Evolutionary conservation across 2,113 vertebrate genomes (phyloP), one percentile per base, ranked within the genome.

Genomic region (Rafetus swinhoei): DNA sequence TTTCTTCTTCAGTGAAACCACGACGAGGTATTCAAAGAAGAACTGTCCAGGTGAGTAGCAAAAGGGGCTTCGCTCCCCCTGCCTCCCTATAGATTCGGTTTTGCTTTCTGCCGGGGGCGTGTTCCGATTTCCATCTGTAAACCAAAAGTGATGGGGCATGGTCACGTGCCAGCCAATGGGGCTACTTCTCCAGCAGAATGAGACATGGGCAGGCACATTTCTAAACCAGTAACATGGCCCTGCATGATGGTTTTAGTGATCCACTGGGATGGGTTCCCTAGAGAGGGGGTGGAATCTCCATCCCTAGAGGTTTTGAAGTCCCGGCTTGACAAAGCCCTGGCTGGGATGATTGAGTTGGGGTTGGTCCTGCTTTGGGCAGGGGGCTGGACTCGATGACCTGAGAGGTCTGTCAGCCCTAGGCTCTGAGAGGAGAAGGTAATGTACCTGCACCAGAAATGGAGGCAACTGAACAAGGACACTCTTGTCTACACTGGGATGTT

Each of bases 1-100:
- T 22, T 35, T 97, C 83, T 95, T 98, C 97, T 98, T 99, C 21
- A 99, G 98, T 0, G 99, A 99, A 95, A 99, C 99, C 95, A 99
- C 99, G 77, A 99, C 98, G 86, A 99, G 98, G 90, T 99, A 99
- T 96, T 99, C 99, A 2, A 99, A 99, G 98, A 99, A 99, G 93
- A 99, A 99, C 97, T 99, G 99, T 0, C 99, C 98, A 3, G 98
- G 98, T 35, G 94, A 92, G 14, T 96, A 98, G 88, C 95, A 72
- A 77, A 94, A 4, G 0, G 97, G 79, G 91, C 95, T 93, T 95
- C 97, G 56, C 25, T 98, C 97, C 86, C 92, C 53, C 15, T 24
- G 60, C 39, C 85, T 94, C 54, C 88, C 96, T 53, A 95, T 96
- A 0, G 83, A 4, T 2, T 81, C 92, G 6, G 91, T 76, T 3